A percentile compares a stretch with the other conserved stretches of the same genome.
phyloP scores from a whole-genome alignment of 2,888 invertebrate species.

The Epirrita christyi region DNA sequence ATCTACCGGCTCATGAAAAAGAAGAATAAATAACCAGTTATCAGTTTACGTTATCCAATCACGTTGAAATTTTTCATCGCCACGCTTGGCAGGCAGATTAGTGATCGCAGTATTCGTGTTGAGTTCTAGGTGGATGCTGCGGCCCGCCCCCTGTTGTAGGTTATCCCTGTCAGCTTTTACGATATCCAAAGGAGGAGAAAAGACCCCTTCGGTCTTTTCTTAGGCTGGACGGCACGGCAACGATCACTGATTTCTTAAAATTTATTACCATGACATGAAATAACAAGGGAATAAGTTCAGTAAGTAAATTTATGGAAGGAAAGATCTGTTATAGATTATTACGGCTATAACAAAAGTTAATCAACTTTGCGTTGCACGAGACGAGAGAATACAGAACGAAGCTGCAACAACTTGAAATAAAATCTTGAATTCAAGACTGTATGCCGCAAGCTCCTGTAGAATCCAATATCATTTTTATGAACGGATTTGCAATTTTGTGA shows the following conservation, averaged over 20 bases:
- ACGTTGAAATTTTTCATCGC: too few species aligned
- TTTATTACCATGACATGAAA: not conserved
- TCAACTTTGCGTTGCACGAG: slow-evolving; percentile 6
- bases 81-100: too few species aligned
- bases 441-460: slow-evolving; percentile 12
- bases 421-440: slow-evolving; percentile 17
- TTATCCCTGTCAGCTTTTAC: too few species aligned
- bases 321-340: not conserved
- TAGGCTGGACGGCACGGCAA: too few species aligned
- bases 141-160: too few species aligned
- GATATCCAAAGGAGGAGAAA: too few species aligned
- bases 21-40: too few species aligned
- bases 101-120: too few species aligned
- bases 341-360: not conserved
- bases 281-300: not conserved
- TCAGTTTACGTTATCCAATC: too few species aligned
- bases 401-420: slow-evolving; percentile 9
- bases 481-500: slow-evolving; percentile 27
- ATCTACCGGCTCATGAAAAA: too few species aligned
- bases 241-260: not conserved
- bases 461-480: slow-evolving; percentile 27
- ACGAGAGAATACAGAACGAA: slow-evolving; percentile 21
- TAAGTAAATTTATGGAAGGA: not conserved
- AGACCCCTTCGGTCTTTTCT: too few species aligned
- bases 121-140: too few species aligned